Conservation (phyloP, 2,113 vertebrate species). For the Gnathonemus echidnorhynchus region DNA sequence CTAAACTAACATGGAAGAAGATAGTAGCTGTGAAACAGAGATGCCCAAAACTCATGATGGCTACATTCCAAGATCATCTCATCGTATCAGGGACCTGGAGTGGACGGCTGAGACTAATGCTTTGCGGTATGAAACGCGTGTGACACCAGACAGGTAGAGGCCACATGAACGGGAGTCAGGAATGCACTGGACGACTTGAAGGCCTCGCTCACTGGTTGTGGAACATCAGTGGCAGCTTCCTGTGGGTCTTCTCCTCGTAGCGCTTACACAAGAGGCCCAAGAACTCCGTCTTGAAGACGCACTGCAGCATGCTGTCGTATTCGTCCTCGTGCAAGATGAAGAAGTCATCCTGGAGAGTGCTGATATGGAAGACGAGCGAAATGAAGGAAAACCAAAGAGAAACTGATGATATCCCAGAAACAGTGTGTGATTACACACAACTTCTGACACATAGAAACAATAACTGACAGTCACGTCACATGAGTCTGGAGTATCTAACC, state of each 20-base stretch:
- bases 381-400: neutral
- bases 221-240: slow-evolving; percentile 64
- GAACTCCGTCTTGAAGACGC: slow-evolving; percentile 70
- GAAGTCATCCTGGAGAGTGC: slow-evolving; percentile 70
- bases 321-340: slow-evolving; percentile 66
- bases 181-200: neutral
- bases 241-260: slow-evolving; percentile 58
- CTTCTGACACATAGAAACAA: neutral
- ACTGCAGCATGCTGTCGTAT: slow-evolving; percentile 72
- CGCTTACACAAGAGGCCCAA: slow-evolving; percentile 69
- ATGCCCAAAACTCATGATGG: neutral
- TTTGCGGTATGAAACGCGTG: neutral
- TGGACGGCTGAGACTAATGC: neutral
- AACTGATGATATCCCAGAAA: neutral
- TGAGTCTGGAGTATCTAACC: neutral
- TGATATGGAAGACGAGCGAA: slow-evolving; percentile 23
- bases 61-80: neutral
- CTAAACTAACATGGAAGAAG: neutral
- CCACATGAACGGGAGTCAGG: neutral
- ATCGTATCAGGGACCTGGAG: neutral
- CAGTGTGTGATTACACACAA: neutral
- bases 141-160: neutral
- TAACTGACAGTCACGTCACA: neutral
- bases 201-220: slow-evolving; percentile 64
- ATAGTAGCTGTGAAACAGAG: neutral